These are phyloP conservation scores for Yponomeuta plumbellus DNA, from an alignment of 2,888 invertebrate species.

Conservation along the genomic window DNA sequence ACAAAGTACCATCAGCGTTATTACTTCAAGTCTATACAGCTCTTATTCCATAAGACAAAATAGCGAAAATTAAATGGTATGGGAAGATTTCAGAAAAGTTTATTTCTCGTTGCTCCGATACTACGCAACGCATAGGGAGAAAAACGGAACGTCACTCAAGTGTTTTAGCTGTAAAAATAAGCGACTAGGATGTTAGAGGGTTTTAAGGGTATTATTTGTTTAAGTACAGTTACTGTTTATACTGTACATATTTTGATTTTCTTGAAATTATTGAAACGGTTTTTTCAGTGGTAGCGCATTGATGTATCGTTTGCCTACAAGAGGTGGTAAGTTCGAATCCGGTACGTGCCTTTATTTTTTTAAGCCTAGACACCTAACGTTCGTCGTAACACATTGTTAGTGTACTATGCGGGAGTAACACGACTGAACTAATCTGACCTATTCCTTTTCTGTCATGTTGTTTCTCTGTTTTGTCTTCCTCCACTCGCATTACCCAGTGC, in stretches of 20 bases:
- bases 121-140: neutral
- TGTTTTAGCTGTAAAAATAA: neutral
- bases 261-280: too few relatives aligned
- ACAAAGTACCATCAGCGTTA: constrained; percentile 39
- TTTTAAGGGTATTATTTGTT: neutral
- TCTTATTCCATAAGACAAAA: neutral
- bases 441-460: neutral
- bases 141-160: neutral
- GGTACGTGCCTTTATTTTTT: too few relatives aligned
- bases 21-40: neutral
- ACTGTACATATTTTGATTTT: too few relatives aligned
- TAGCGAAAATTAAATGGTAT: neutral
- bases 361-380: too few relatives aligned
- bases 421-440: too few relatives aligned
- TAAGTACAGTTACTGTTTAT: too few relatives aligned
- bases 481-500: neutral
- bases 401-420: too few relatives aligned
- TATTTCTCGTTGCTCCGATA: neutral
- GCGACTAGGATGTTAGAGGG: neutral
- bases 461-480: neutral
- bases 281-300: too few relatives aligned
- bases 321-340: too few relatives aligned
- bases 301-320: too few relatives aligned
- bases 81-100: neutral
- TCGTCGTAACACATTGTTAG: too few relatives aligned